Percentiles rank a stretch among this genome's conserved stretches.
These are phyloP conservation scores for Numenius phaeopus DNA, from an alignment of 2,797 vertebrate genomes.

Conservation along the genomic window DNA sequence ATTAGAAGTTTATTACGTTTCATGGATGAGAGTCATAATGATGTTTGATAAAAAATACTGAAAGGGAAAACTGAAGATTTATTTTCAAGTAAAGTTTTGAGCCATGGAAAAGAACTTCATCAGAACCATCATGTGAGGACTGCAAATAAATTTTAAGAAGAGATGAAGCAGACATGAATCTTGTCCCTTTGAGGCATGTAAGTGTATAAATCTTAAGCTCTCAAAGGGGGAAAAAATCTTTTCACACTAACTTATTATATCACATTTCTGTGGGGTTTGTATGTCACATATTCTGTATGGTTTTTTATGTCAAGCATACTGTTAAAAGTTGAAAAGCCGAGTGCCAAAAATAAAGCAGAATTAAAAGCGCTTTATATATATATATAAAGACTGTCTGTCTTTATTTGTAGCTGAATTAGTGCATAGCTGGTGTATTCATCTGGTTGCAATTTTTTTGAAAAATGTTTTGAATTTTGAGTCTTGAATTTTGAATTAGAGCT, in stretches of 20 bases:
- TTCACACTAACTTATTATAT: neutral
- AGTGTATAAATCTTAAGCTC: neutral
- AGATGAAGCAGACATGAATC: neutral
- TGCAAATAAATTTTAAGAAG: neutral
- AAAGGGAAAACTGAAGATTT: neutral
- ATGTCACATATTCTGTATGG: neutral
- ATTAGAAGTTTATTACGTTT: slow-evolving; percentile 5
- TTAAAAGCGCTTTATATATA: neutral
- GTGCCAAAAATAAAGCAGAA: neutral
- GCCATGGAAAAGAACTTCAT: neutral
- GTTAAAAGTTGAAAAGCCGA: neutral
- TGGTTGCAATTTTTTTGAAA: neutral
- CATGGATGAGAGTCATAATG: neutral
- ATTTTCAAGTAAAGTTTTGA: slow-evolving; percentile 21
- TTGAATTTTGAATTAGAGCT: neutral
- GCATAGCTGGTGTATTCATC: neutral
- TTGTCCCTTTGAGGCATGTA: neutral
- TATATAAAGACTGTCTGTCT: neutral
- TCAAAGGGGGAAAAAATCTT: neutral
- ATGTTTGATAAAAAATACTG: neutral
- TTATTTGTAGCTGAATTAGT: neutral
- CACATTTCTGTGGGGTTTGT: neutral
- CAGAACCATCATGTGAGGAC: neutral
- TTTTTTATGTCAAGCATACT: neutral
- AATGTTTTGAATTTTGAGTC: neutral